phyloP scores from a whole-genome alignment of 2,888 invertebrate species.

The Xestia xanthographa region DNA sequence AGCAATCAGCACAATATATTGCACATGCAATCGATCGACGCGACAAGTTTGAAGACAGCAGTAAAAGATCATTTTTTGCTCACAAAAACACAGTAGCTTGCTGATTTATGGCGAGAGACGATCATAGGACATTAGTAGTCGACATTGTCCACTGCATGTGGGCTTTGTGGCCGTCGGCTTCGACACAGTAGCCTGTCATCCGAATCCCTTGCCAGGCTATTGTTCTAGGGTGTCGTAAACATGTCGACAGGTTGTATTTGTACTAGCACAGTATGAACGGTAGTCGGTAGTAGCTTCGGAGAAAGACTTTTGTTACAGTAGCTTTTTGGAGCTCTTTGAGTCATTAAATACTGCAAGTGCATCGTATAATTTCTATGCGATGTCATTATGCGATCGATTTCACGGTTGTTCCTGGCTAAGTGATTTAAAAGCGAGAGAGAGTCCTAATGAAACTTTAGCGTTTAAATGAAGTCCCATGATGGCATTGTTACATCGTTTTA shows the following conservation, averaged over 20 bases:
- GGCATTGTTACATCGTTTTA: not conserved
- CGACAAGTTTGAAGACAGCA: constrained; percentile 64
- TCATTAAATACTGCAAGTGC: constrained; percentile 51
- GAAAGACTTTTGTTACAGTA: constrained; percentile 60
- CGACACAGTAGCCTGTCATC: constrained; percentile 69
- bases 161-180: constrained; percentile 78
- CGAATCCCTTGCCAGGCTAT: constrained; percentile 65
- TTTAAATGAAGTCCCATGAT: not conserved
- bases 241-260: constrained; percentile 87
- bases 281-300: constrained; percentile 76
- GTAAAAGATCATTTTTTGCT: constrained; percentile 66
- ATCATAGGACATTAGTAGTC: constrained; percentile 89
- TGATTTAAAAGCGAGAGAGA: not conserved
- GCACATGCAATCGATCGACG: constrained; percentile 60
- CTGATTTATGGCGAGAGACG: constrained; percentile 87
- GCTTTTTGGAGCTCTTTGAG: constrained; percentile 37
- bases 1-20: constrained; percentile 54
- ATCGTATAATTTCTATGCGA: constrained; percentile 35
- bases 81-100: constrained; percentile 79
- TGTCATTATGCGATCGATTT: constrained; percentile 54
- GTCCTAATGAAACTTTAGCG: not conserved
- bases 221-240: constrained; percentile 86
- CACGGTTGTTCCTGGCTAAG: constrained; percentile 25
- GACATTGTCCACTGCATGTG: constrained; percentile 86
- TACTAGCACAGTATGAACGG: constrained; percentile 69